phyloP scores from a whole-genome alignment of 1,140 invertebrate genomes.

The silkworm (Bombyx mori) region DNA sequence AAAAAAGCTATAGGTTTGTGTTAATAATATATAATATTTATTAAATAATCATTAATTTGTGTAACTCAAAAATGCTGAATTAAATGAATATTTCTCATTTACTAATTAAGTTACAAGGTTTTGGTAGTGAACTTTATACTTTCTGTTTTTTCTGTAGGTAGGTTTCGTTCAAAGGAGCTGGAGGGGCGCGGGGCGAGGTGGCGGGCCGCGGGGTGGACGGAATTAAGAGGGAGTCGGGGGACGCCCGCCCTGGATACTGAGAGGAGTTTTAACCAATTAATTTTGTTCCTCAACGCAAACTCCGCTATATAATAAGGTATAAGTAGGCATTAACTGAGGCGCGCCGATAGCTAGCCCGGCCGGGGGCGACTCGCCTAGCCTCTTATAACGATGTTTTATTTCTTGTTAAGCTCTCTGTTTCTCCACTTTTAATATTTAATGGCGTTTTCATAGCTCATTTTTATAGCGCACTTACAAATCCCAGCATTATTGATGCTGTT shows the following conservation, averaged over 20 bases:
- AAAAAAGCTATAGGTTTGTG: too few relatives aligned
- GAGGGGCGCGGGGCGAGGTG: constrained; percentile 44
- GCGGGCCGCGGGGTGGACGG: constrained; percentile 39
- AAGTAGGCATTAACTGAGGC: constrained; percentile 70
- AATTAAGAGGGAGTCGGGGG: constrained; percentile 62
- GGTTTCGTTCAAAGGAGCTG: constrained; percentile 67
- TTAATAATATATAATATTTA: too few relatives aligned
- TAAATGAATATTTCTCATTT: constrained; percentile 13
- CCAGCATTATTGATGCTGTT: constrained; percentile 59
- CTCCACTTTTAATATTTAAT: constrained; percentile 72
- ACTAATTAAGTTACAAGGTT: constrained; percentile 66
- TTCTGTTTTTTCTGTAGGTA: constrained; percentile 68
- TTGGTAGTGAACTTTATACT: constrained; percentile 57
- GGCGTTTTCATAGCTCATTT: constrained; percentile 67
- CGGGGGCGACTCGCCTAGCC: constrained; percentile 60
- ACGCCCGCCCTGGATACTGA: constrained; percentile 67
- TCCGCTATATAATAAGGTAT: constrained; percentile 71
- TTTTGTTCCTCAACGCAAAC: constrained; percentile 73
- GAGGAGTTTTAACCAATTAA: constrained; percentile 75
- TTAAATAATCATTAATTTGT: too few relatives aligned
- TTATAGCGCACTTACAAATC: constrained; percentile 66
- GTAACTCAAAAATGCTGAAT: background rate
- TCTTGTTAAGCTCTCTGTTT: constrained; percentile 70
- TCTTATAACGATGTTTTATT: constrained; percentile 70
- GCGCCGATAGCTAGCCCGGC: constrained; percentile 65